Evolutionary conservation across 64 coral and sea anemone species (phyloP).

Genomic region (Hydrozoanthus tunicans): DNA sequence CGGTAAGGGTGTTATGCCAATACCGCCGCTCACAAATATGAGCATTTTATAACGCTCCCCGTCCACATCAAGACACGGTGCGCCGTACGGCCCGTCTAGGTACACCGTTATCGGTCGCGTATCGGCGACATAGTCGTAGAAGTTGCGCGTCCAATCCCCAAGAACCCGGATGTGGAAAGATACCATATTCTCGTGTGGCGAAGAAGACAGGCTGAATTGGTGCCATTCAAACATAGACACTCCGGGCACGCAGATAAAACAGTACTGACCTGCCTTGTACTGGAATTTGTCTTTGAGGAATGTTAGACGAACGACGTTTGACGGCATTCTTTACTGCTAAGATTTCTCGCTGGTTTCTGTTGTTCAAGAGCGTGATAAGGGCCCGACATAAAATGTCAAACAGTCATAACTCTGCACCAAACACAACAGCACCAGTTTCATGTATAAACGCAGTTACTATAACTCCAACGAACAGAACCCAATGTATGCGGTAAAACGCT

Average conservation of each 20-base stretch:
- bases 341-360: slow-evolving; percentile 43
- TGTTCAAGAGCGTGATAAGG: slow-evolving; percentile 54
- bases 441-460: slow-evolving; percentile 60
- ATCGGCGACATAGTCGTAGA: slow-evolving; percentile 56
- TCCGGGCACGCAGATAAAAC: slow-evolving; percentile 70
- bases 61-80: slow-evolving; percentile 69
- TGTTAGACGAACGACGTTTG: slow-evolving; percentile 72
- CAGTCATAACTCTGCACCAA: slow-evolving; percentile 61
- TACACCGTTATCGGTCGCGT: slow-evolving; percentile 59
- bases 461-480: slow-evolving; percentile 60
- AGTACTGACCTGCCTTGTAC: slow-evolving; percentile 78
- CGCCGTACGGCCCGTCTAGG: slow-evolving; percentile 76
- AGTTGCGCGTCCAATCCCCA: slow-evolving; percentile 69
- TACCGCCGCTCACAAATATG: slow-evolving; percentile 76
- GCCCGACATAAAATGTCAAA: slow-evolving; percentile 63
- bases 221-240: slow-evolving; percentile 76
- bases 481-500: slow-evolving; percentile 64
- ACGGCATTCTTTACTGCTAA: slow-evolving; percentile 71
- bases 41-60: slow-evolving; percentile 69
- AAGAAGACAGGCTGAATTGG: slow-evolving; percentile 74
- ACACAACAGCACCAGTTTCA: slow-evolving; percentile 51
- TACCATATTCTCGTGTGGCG: slow-evolving; percentile 75
- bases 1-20: slow-evolving; percentile 81
- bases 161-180: slow-evolving; percentile 73
- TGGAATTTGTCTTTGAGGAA: slow-evolving; percentile 69